Conservation (phyloP, 23 tunicate genomes). For the Diplosoma virens region DNA sequence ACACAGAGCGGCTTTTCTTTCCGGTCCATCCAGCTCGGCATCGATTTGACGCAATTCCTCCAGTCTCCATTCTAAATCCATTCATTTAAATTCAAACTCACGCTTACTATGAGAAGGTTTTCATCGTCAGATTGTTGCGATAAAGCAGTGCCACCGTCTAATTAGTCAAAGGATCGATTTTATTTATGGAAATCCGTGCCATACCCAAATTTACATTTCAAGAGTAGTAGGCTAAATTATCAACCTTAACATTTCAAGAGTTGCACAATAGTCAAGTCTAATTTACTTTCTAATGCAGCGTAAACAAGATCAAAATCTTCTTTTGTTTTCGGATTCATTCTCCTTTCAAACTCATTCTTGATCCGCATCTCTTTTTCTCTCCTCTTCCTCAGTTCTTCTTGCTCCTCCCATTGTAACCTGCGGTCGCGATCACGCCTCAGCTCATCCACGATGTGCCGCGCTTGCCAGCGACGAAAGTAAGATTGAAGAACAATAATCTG, state of each 20-base stretch:
- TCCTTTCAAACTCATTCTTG: constrained; percentile 79
- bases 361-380: constrained; percentile 81
- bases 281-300: constrained; percentile 88
- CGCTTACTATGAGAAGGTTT: too few relatives aligned
- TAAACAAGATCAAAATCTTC: constrained; percentile 95
- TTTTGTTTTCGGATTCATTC: constrained; percentile 88
- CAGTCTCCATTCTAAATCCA: constrained; percentile 87
- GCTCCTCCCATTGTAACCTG: constrained; percentile 71
- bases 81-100: too few relatives aligned
- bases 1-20: constrained; percentile 93
- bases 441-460: constrained; percentile 63
- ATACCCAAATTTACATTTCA: too few relatives aligned
- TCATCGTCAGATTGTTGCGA: too few relatives aligned
- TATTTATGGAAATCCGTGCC: too few relatives aligned
- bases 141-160: too few relatives aligned
- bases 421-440: constrained; percentile 73
- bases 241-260: too few relatives aligned
- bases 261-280: too few relatives aligned
- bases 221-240: too few relatives aligned
- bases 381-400: constrained; percentile 74
- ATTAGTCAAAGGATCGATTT: too few relatives aligned
- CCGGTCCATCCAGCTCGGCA: constrained; percentile 68
- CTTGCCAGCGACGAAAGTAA: constrained; percentile 95
- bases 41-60: constrained; percentile 86
- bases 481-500: constrained; percentile 92